Percentiles rank a stretch among this genome's conserved stretches.
These are phyloP conservation scores for Crotalus tigris DNA, from an alignment of 2,113 vertebrate genomes.

Conservation along the genomic window DNA sequence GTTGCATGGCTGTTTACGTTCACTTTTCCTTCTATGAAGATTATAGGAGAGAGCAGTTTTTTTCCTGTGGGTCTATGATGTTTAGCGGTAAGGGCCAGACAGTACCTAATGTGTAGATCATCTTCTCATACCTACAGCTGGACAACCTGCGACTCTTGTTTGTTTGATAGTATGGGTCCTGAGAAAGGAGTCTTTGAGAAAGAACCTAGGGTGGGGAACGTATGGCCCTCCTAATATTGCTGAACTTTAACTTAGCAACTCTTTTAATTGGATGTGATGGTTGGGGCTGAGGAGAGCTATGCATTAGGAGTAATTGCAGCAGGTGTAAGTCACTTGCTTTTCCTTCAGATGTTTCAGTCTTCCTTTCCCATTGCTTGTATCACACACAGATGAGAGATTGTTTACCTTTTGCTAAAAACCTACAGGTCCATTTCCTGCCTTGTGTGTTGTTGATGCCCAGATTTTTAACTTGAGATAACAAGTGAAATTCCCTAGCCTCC, in stretches of 20 bases:
- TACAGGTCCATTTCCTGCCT: not conserved
- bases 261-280: not conserved
- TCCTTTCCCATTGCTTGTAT: not conserved
- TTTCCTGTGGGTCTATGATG: not conserved
- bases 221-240: not conserved
- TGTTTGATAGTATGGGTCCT: not conserved
- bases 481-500: not conserved
- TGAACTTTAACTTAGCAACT: not conserved
- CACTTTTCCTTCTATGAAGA: not conserved
- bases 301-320: not conserved
- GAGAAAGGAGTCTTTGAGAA: not conserved
- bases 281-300: not conserved
- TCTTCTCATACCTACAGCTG: not conserved
- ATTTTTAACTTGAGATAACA: not conserved
- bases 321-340: not conserved
- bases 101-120: not conserved
- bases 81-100: not conserved
- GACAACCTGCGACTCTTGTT: not conserved
- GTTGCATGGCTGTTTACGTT: not conserved
- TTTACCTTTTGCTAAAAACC: not conserved
- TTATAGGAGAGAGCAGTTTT: not conserved
- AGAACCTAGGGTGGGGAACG: not conserved
- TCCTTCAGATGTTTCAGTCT: not conserved
- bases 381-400: not conserved
- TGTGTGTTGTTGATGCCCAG: not conserved